These are phyloP conservation scores for Aratinga solstitialis DNA, from an alignment of 2,797 vertebrate genomes.

Conservation along the genomic window DNA sequence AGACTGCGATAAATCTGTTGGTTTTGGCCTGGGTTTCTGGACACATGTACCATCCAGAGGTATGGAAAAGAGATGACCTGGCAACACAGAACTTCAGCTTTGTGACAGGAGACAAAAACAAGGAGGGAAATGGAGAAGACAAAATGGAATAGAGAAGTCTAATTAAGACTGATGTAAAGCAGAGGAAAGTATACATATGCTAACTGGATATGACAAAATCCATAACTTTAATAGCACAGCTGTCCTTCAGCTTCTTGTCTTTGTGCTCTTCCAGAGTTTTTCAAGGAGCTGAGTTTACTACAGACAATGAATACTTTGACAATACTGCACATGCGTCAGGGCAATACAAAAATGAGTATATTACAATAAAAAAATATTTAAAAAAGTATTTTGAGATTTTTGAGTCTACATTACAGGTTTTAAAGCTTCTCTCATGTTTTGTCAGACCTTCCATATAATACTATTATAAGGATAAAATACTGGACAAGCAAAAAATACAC, in stretches of 20 bases:
- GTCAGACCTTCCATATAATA: neutral
- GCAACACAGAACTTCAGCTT: constrained; percentile 50
- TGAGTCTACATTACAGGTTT: neutral
- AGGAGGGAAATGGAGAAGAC: neutral
- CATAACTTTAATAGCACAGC: neutral
- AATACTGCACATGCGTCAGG: neutral
- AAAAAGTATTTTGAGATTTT: neutral
- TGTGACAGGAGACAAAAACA: constrained; percentile 35
- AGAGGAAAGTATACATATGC: neutral
- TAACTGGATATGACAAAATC: neutral
- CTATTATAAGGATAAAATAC: neutral
- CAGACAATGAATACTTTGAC: neutral
- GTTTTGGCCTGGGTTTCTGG: constrained; percentile 74
- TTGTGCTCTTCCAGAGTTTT: neutral
- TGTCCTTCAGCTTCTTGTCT: neutral
- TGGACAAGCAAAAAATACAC: neutral
- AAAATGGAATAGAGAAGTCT: neutral
- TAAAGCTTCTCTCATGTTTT: neutral
- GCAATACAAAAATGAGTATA: neutral
- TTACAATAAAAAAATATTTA: neutral
- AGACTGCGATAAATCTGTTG: constrained; percentile 73
- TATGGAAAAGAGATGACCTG: constrained; percentile 71
- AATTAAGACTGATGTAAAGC: neutral
- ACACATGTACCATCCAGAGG: constrained; percentile 52
- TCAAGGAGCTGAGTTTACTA: neutral